Evolutionary conservation across 2,113 vertebrate genomes (phyloP).

Genomic region (Brachyhypopomus gauderio): DNA sequence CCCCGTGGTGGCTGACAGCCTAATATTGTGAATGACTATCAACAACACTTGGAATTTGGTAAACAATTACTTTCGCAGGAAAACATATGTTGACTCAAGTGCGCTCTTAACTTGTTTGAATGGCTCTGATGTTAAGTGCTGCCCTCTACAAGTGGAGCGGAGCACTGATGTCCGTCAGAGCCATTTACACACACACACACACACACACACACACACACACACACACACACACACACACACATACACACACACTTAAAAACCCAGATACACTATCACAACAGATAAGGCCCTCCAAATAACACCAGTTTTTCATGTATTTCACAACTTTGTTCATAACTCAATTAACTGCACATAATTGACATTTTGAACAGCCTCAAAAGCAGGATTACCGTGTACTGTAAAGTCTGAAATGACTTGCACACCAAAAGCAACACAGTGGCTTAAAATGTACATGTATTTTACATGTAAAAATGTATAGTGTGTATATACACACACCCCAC

Average conservation of each 20-base stretch:
- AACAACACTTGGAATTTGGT: constrained; percentile 7
- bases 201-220: not conserved
- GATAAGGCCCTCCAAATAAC: not conserved
- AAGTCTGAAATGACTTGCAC: too few species aligned
- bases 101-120: constrained; percentile 7
- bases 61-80: constrained; percentile 13
- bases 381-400: too few species aligned
- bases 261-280: not conserved
- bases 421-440: too few species aligned
- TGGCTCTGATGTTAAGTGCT: constrained; percentile 1
- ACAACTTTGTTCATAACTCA: not conserved
- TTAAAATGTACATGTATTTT: too few species aligned
- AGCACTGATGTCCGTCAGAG: not conserved
- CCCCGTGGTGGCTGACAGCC: not conserved
- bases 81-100: not conserved
- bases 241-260: not conserved
- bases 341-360: too few species aligned
- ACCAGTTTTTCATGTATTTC: not conserved
- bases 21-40: not conserved
- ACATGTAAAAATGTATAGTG: too few species aligned
- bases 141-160: not conserved
- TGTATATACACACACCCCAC: too few species aligned
- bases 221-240: not conserved
- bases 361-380: not conserved
- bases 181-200: not conserved